Base-by-base conservation (phyloP, 2,888 invertebrate species). In the Andrena minutula region DNA sequence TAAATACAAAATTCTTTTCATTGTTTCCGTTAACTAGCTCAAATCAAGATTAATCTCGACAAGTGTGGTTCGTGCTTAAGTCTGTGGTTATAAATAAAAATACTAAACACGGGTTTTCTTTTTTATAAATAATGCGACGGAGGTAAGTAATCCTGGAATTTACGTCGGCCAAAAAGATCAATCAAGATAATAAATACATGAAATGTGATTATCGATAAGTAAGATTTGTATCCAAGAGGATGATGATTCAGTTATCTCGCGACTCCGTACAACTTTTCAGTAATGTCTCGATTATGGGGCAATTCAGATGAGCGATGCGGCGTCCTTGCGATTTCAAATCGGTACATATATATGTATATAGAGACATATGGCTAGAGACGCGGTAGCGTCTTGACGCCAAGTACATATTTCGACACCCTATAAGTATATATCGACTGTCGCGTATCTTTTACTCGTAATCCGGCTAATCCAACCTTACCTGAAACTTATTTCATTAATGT, bases 121-220 rank as follows among this genome's bases (percentile, higher is more conserved):
- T 58, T 51, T 51, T 69, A 20, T 51, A 49, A 49, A 23, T 63
- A 10, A 35, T 2, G 3, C 6, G 2, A 2, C 10, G 28, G 6
- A 30, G 8, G 1, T 32, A 16, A 1, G 0, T 2, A 7, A 53
- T 41, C 12, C 2, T 23, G 49, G 30, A 23, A 66, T 66, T 32
- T 30, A 76, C 70, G 12, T 47, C 47, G 0, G 20, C 8, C 6
- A 7, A 47, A 4, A 56, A 16, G 16, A 71, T 64, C 49, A 26
- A 71, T 71, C 20, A 61, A 61, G 30, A 51, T 74, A 51, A 47
- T 10, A 1, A 7, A 47, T 26, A 20, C 16, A 23, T 3, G 30
- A 1, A n/a, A 49, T 30, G 56, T n/a, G 5, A 77, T 41, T 41
- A 28, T 35, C 32, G 65, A 73, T 75, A 71, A 23, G 41, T 10